phyloP scores from a whole-genome alignment of 2,888 invertebrate genomes.

The Crossocerus cetratus region DNA sequence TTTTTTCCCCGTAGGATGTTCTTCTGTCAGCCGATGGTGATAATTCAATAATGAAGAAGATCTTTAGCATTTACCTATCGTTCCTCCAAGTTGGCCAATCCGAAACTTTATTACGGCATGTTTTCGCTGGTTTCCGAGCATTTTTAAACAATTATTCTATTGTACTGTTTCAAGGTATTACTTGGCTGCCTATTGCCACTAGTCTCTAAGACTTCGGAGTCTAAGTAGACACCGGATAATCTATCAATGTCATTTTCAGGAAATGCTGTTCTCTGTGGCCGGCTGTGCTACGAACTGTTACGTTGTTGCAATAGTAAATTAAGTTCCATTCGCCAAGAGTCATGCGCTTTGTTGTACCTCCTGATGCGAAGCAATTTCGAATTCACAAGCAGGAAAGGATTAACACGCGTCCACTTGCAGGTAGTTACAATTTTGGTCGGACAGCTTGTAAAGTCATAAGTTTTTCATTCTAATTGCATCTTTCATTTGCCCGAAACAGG shows the following conservation, averaged over 20 bases:
- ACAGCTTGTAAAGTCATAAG: too few species aligned
- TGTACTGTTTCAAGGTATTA: constrained; percentile 87
- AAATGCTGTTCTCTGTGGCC: constrained; percentile 88
- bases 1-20: constrained; percentile 65
- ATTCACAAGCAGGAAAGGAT: constrained; percentile 88
- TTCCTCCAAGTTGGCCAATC: constrained; percentile 94
- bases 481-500: constrained; percentile 78
- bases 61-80: constrained; percentile 91
- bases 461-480: too few species aligned
- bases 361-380: constrained; percentile 97
- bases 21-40: constrained; percentile 82
- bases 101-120: constrained; percentile 91
- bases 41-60: constrained; percentile 87
- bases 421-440: constrained; percentile 70
- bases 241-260: constrained; percentile 77
- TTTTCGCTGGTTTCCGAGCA: constrained; percentile 93
- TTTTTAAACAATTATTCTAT: constrained; percentile 94
- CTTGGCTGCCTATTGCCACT: constrained; percentile 69
- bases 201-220: too few species aligned
- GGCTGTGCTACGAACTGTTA: constrained; percentile 88
- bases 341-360: constrained; percentile 93
- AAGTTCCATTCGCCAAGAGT: constrained; percentile 90
- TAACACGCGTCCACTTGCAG: constrained; percentile 94
- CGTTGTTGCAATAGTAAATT: constrained; percentile 92
- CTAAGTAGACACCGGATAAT: too few species aligned